phyloP scores from a whole-genome alignment of 1,140 invertebrate species.

The Drosophila rufa region DNA sequence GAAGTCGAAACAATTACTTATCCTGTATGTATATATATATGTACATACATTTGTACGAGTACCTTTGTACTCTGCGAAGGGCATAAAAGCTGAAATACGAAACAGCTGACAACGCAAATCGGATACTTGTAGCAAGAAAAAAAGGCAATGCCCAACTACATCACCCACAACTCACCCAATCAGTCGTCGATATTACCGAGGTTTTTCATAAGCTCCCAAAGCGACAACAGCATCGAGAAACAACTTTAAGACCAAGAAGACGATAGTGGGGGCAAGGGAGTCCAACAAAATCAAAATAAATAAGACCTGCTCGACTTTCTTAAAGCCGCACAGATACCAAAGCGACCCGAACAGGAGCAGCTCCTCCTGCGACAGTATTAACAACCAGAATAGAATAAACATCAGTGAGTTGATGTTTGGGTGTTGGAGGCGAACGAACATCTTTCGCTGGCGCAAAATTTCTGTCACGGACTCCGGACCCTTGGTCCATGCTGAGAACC shows the following conservation, averaged over 20 bases:
- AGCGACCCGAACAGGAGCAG: conserved; percentile 22
- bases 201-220: conserved; percentile 25
- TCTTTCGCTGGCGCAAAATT: conserved; percentile 68
- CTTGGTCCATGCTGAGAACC: conserved; percentile 17
- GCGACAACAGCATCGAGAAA: conserved; percentile 45
- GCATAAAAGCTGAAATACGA: conserved; percentile 2
- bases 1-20: not conserved
- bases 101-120: conserved; percentile 13
- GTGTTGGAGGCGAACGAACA: conserved; percentile 29
- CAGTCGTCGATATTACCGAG: conserved; percentile 5
- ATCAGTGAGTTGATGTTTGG: conserved; percentile 5
- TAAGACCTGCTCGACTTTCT: conserved; percentile 78
- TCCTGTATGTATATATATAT: not conserved
- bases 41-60: no score
- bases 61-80: not conserved
- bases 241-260: conserved; percentile 53
- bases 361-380: conserved; percentile 39
- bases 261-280: conserved; percentile 40
- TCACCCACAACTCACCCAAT: conserved; percentile 4
- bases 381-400: conserved; percentile 34
- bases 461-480: conserved; percentile 63
- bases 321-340: conserved; percentile 48
- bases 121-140: conserved; percentile 5
- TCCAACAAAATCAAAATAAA: conserved; percentile 69
- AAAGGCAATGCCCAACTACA: not conserved